Conservation (phyloP, 2,797 vertebrate species). For the Coregonus suidteri region DNA sequence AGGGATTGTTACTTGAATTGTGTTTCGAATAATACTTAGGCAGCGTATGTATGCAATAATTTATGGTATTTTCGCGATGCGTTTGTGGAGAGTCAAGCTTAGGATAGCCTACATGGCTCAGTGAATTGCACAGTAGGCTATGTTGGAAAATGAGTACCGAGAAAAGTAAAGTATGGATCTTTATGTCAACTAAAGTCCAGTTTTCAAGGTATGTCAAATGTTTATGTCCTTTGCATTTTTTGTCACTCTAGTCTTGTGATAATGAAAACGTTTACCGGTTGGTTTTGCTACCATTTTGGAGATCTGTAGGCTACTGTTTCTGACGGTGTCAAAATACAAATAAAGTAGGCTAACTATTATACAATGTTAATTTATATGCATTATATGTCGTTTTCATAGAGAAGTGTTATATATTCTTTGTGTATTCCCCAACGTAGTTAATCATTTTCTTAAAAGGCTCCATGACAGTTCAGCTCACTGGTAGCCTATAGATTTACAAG, state of each 20-base stretch:
- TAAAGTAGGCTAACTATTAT: background rate
- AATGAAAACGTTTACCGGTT: background rate
- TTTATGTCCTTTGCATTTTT: constrained; percentile 29
- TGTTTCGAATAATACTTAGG: constrained; percentile 51
- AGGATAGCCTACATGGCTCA: constrained; percentile 20
- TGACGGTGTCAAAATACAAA: background rate
- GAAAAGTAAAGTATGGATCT: constrained; percentile 39
- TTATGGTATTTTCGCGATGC: constrained; percentile 18
- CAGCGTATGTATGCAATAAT: constrained; percentile 56
- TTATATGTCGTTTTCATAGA: background rate
- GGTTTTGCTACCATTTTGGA: constrained; percentile 11
- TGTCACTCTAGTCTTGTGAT: constrained; percentile 17
- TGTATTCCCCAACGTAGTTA: constrained; percentile 9
- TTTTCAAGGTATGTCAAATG: constrained; percentile 68
- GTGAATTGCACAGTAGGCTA: constrained; percentile 27
- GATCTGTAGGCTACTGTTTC: background rate
- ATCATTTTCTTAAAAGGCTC: constrained; percentile 28
- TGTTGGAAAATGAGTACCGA: constrained; percentile 32
- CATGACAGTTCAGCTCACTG: constrained; percentile 7
- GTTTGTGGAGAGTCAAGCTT: constrained; percentile 16
- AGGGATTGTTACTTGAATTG: constrained; percentile 13
- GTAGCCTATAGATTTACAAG: background rate
- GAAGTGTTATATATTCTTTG: too few species aligned
- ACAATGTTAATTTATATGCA: background rate
- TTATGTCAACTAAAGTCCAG: constrained; percentile 30